These are phyloP conservation scores for Nycticebus coucang DNA, from an alignment of 2,113 vertebrate species.

Conservation along the genomic window DNA sequence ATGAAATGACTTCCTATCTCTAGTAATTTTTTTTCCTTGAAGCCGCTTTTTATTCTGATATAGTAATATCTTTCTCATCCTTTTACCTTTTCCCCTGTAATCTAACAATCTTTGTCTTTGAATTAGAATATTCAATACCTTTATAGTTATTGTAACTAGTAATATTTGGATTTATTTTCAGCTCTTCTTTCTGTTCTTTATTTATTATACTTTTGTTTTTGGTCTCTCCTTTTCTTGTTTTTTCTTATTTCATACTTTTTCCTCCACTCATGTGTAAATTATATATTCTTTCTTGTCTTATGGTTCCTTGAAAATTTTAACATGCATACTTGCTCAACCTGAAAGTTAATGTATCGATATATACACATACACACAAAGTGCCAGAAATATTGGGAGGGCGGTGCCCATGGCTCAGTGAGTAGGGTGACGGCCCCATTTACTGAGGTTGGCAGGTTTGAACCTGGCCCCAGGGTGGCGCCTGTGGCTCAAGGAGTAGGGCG, in stretches of 20 bases:
- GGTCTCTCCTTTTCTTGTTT: not conserved
- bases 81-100: not conserved
- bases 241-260: constrained; percentile 10
- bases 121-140: constrained; percentile 13
- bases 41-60: constrained; percentile 18
- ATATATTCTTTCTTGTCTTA: constrained; percentile 2
- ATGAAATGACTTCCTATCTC: not conserved
- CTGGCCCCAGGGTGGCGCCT: too few species aligned
- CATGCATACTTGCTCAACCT: not conserved
- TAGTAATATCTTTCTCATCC: not conserved
- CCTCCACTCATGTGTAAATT: not conserved
- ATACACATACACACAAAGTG: too few species aligned
- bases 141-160: constrained; percentile 20
- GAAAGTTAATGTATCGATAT: not conserved
- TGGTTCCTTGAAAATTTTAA: not conserved
- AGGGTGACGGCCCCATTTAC: too few species aligned
- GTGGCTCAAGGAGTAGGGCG: too few species aligned
- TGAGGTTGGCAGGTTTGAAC: too few species aligned
- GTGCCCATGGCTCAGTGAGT: too few species aligned
- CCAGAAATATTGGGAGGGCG: too few species aligned
- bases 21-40: not conserved
- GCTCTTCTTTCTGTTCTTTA: constrained; percentile 31
- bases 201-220: not conserved
- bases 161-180: constrained; percentile 33
- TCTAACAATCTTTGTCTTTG: not conserved